These are phyloP conservation scores for Oeneis ivallda DNA, from an alignment of 2,888 invertebrate species.

Conservation along the genomic window DNA sequence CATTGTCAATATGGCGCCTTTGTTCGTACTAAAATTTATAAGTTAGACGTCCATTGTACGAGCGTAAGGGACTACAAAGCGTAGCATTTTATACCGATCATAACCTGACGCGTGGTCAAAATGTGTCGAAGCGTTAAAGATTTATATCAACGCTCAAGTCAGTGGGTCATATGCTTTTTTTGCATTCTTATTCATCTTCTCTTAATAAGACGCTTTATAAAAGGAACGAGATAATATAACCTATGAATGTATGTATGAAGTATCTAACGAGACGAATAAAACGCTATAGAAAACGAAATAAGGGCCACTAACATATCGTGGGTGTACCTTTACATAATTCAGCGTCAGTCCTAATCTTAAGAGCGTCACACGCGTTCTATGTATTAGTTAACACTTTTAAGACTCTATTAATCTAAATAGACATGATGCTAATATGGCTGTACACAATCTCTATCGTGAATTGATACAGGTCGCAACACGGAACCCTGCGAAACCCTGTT, in stretches of 20 bases:
- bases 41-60: slow-evolving; percentile 75
- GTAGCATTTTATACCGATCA: slow-evolving; percentile 72
- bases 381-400: too few species aligned
- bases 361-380: too few species aligned
- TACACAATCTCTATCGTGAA: too few species aligned
- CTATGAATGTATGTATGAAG: slow-evolving; percentile 16
- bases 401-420: too few species aligned
- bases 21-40: slow-evolving; percentile 79
- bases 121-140: slow-evolving; percentile 77
- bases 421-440: too few species aligned
- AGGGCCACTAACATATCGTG: not conserved
- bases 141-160: slow-evolving; percentile 63
- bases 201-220: slow-evolving; percentile 20
- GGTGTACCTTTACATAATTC: too few species aligned
- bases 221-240: slow-evolving; percentile 14
- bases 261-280: slow-evolving; percentile 17
- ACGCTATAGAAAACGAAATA: not conserved
- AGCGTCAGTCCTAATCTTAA: too few species aligned
- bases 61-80: slow-evolving; percentile 63
- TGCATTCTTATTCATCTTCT: slow-evolving; percentile 22
- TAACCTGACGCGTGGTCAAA: slow-evolving; percentile 78
- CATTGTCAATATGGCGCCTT: slow-evolving; percentile 78
- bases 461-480: too few species aligned
- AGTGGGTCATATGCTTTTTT: slow-evolving; percentile 50
- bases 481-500: too few species aligned